Conservation (phyloP, 2,797 vertebrate species). For the Coracias cyanogaster region DNA sequence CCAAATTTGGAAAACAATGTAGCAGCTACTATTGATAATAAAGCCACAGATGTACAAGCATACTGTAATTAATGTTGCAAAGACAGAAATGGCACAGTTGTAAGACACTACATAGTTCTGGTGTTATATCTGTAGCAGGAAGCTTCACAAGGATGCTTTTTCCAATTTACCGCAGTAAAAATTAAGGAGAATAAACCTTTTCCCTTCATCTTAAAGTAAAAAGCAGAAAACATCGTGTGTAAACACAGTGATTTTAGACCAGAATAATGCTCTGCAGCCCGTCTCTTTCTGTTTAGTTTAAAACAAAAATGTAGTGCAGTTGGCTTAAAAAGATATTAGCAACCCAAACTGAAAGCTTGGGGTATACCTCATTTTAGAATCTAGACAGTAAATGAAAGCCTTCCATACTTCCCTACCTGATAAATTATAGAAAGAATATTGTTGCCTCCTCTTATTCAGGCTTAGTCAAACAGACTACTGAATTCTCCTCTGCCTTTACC, state of each 20-base stretch:
- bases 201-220: background rate
- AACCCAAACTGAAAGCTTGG: background rate
- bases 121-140: background rate
- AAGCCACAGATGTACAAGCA: background rate
- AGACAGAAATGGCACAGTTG: background rate
- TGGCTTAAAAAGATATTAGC: background rate
- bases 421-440: background rate
- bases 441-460: background rate
- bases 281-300: background rate
- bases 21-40: background rate
- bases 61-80: background rate
- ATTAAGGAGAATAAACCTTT: background rate
- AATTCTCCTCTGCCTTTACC: background rate
- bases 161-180: background rate
- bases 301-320: background rate
- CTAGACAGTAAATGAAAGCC: background rate
- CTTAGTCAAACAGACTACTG: background rate
- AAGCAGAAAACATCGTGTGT: background rate
- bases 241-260: background rate
- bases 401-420: background rate
- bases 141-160: background rate
- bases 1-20: background rate
- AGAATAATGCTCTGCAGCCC: background rate
- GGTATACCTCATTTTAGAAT: background rate
- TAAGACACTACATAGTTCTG: background rate